Evolutionary conservation across 2,797 vertebrate species (phyloP).

Genomic region (Peromyscus eremicus): DNA sequence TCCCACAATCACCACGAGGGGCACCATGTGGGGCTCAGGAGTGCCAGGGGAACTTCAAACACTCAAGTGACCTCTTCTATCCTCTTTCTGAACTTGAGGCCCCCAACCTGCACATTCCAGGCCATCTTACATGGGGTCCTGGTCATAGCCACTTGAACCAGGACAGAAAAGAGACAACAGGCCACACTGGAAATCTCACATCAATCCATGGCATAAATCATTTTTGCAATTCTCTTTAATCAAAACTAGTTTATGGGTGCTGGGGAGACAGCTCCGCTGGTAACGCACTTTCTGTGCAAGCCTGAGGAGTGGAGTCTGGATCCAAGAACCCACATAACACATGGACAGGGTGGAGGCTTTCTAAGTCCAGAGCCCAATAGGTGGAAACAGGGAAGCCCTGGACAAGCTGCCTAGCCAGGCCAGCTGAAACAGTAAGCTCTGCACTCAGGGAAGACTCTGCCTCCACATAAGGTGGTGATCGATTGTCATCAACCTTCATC

Average conservation of each 20-base stretch:
- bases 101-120: background rate
- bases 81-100: background rate
- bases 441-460: background rate
- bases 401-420: background rate
- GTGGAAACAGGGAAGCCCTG: background rate
- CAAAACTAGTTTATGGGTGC: background rate
- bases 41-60: background rate
- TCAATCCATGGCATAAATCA: background rate
- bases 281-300: background rate
- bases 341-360: background rate
- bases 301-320: background rate
- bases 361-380: background rate
- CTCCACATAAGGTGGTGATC: background rate
- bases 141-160: background rate
- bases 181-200: background rate
- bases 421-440: background rate
- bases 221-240: background rate
- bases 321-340: background rate
- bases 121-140: background rate
- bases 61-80: background rate
- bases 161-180: background rate
- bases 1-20: rapidly evolving
- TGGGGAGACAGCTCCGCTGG: background rate
- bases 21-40: background rate
- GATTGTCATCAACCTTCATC: background rate